Conservation (phyloP, 1,140 invertebrate species). For the Antheraea mylitta region DNA sequence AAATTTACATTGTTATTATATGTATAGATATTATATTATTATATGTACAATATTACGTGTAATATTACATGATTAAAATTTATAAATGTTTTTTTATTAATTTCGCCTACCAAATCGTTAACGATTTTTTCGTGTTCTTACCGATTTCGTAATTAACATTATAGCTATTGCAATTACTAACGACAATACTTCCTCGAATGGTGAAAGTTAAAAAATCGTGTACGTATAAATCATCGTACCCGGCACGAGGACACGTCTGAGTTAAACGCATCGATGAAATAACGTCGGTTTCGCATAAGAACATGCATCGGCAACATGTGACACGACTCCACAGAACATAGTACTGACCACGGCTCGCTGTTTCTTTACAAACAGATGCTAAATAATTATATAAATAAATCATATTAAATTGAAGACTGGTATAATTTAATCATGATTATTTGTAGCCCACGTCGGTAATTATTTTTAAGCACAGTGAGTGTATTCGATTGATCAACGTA, state of each 20-base stretch:
- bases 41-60: too few relatives aligned
- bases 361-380: background rate
- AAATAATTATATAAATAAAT: background rate
- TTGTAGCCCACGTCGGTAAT: background rate
- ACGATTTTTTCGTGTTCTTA: slow-evolving; percentile 1
- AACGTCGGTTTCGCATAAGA: slow-evolving; percentile 43
- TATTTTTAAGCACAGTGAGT: background rate
- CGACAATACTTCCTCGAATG: slow-evolving; percentile 40
- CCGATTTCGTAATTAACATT: slow-evolving; percentile 33
- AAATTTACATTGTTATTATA: too few relatives aligned
- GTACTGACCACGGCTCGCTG: slow-evolving; percentile 18
- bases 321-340: slow-evolving; percentile 32
- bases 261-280: slow-evolving; percentile 67
- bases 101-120: background rate
- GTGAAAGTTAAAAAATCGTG: slow-evolving; percentile 48
- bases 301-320: slow-evolving; percentile 51
- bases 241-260: slow-evolving; percentile 50
- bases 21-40: too few relatives aligned
- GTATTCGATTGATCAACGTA: background rate
- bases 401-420: background rate
- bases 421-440: slow-evolving; percentile 3
- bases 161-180: slow-evolving; percentile 41
- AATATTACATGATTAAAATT: too few relatives aligned
- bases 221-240: slow-evolving; percentile 62
- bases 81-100: slow-evolving; percentile 2